Base-by-base conservation (phyloP, 2,888 invertebrate genomes). In the Calephelis perditalis region DNA sequence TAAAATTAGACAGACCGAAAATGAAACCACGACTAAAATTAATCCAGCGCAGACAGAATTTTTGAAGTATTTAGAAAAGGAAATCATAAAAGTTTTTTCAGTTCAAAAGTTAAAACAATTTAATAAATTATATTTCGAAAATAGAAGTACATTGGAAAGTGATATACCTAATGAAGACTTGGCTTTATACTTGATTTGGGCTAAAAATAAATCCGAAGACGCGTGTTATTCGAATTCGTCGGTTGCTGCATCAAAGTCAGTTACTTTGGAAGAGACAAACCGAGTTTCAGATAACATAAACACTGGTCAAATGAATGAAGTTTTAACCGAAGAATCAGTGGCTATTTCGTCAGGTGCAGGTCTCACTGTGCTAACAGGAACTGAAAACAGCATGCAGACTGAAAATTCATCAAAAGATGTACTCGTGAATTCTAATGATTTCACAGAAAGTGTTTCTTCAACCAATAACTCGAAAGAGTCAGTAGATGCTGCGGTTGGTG, bases 21-120 rank as follows among this genome's bases (percentile, higher is more conserved):
- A 63, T 52, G 54, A 46, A 58, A 56, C 47, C 47, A 52, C 56
- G 57, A 58, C 12, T 43, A 58, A 58, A 58, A 57, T 36, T 36
- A 61, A 56, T 57, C 58, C 45, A 59, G 54, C 43, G 58, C 61
- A 62, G 54, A 61, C n/a, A 60, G 60, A 62, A 49, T 63, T 65
- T 60, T 40, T 65, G 46, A 65, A 65, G 55, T 65, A 65, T 62
- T 63, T 63, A 60, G 63, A 65, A 62, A 36, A 45, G 37, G 63
- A 65, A 57, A 63, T 65, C 37, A 49, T 63, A 52, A 57, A 57
- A 43, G 63, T 63, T 40, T 67, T 60, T 57, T 65, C 61, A 59
- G 56, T 45, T 54, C 52, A 66, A 63, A 66, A 63, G 55, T 61
- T 66, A 61, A 37, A 64, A 10, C 44, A 43, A 58, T 64, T 66